Evolutionary conservation across 2,113 vertebrate species (phyloP).

Genomic region (Pholis gunnellus): DNA sequence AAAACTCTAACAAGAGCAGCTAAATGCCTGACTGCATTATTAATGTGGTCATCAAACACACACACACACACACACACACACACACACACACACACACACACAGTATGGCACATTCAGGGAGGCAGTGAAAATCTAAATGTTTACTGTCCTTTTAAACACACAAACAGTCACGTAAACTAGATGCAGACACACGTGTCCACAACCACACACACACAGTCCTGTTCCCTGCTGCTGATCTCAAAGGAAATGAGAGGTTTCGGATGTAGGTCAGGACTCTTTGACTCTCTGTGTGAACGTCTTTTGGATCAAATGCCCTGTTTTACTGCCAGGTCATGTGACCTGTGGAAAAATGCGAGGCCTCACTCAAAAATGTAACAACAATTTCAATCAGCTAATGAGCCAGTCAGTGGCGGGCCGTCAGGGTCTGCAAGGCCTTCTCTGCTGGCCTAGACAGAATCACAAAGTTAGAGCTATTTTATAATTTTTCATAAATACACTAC

Average conservation of each 20-base stretch:
- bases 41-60: neutral
- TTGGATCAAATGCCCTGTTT: neutral
- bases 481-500: too few relatives aligned
- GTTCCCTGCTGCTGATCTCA: neutral
- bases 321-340: neutral
- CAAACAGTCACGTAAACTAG: neutral
- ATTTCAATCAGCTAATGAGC: too few relatives aligned
- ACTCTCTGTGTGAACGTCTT: neutral
- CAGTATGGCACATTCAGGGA: neutral
- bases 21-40: conserved; percentile 23
- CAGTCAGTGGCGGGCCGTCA: too few relatives aligned
- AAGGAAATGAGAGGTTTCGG: neutral
- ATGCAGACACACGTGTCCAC: neutral
- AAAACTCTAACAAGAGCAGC: conserved; percentile 26
- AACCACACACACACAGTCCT: neutral
- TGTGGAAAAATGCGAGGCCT: neutral
- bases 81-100: neutral
- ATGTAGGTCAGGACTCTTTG: neutral
- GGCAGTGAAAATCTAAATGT: neutral
- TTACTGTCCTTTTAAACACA: neutral
- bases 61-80: neutral
- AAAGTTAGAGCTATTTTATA: too few relatives aligned
- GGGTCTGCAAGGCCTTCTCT: too few relatives aligned
- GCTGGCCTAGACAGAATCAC: too few relatives aligned
- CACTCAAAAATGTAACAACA: neutral